A percentile compares a stretch with the other conserved stretches of the same genome.
Evolutionary conservation across 2,113 vertebrate species (phyloP).

Genomic region (Microcebus lehilahytsara): DNA sequence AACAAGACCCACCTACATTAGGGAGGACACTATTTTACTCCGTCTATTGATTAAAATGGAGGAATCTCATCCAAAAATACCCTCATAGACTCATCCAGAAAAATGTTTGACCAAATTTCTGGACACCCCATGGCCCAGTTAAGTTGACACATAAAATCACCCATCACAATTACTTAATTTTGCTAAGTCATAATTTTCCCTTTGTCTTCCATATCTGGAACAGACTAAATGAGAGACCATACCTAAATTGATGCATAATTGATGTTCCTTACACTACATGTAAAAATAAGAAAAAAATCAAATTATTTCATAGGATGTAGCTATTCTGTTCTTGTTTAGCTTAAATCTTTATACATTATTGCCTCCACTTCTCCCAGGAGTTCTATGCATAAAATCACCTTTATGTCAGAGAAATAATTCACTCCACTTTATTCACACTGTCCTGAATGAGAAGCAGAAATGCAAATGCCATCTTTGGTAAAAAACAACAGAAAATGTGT

Average conservation of each 20-base stretch:
- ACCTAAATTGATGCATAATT: neutral
- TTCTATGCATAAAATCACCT: neutral
- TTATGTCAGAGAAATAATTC: neutral
- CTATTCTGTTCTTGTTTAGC: neutral
- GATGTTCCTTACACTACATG: neutral
- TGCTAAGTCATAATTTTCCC: neutral
- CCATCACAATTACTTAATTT: neutral
- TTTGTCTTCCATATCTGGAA: neutral
- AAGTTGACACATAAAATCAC: neutral
- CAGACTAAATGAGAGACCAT: neutral
- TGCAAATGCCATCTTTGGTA: neutral
- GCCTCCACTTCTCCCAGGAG: neutral
- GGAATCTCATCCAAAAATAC: too few relatives aligned
- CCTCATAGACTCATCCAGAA: neutral
- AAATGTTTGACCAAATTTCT: neutral
- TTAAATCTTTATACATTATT: too few relatives aligned
- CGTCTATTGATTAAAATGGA: neutral
- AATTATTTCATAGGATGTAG: neutral
- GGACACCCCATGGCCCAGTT: neutral
- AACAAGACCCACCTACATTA: too few relatives aligned
- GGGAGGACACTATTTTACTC: neutral
- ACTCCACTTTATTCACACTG: neutral
- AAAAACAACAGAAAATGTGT: neutral
- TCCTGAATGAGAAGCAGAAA: neutral
- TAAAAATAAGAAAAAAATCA: neutral